Conservation (phyloP, 1,140 invertebrate genomes). For the Bombus ignitus region DNA sequence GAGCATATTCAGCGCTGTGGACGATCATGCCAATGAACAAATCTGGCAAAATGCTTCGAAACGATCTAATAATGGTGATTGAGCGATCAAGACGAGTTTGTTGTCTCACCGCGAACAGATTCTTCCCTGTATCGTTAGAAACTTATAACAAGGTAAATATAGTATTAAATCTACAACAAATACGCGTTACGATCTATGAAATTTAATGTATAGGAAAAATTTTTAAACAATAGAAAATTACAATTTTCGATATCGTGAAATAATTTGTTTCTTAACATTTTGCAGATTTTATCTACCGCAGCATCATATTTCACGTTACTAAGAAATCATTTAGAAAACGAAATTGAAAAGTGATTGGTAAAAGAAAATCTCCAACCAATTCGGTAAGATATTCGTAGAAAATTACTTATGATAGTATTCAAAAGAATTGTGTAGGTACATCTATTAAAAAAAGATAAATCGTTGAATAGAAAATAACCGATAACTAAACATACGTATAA, state of each 20-base stretch:
- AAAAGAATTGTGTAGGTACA: no score
- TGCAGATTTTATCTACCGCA: constrained; percentile 14
- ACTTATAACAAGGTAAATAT: constrained; percentile 49
- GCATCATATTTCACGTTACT: constrained; percentile 45
- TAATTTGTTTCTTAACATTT: background rate
- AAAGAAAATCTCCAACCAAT: no score
- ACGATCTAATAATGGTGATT: constrained; percentile 47
- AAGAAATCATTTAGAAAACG: background rate
- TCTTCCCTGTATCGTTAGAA: constrained; percentile 58
- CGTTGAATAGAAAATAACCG: no score
- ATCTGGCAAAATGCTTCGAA: constrained; percentile 33
- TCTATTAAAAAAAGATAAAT: no score
- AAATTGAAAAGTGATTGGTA: background rate
- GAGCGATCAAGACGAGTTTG: constrained; percentile 53
- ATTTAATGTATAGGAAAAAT: no score
- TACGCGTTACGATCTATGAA: no score
- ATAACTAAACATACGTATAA: no score
- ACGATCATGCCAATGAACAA: background rate
- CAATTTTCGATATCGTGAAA: background rate
- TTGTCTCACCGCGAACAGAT: constrained; percentile 53
- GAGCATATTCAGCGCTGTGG: constrained; percentile 26
- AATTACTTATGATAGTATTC: no score
- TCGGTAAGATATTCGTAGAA: no score
- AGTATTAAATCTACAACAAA: background rate
- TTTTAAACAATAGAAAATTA: background rate